Evolutionary conservation across 37 sponge, comb jelly and placozoan genomes (phyloP).

Genomic region (Diacarnus erythraeanus): DNA sequence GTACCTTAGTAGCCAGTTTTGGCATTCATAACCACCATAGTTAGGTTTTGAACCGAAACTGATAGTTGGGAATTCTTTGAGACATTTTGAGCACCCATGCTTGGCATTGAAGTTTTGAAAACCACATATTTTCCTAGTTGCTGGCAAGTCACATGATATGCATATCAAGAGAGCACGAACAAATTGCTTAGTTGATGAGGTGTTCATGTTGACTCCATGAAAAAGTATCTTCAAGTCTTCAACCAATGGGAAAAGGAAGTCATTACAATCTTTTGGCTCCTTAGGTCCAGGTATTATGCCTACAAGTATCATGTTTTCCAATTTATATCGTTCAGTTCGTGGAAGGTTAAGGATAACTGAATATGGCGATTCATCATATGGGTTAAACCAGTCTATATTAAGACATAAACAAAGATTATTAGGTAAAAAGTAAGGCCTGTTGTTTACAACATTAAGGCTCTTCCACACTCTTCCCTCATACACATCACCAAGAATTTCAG

Average conservation of each 20-base stretch:
- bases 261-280: constrained; percentile 37
- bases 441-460: background rate
- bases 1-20: constrained; percentile 24
- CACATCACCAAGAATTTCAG: background rate
- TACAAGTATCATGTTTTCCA: constrained; percentile 45
- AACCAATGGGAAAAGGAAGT: constrained; percentile 35
- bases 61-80: constrained; percentile 26
- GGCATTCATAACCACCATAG: constrained; percentile 44
- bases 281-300: constrained; percentile 53
- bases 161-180: constrained; percentile 24
- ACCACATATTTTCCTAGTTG: constrained; percentile 39
- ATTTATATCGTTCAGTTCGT: constrained; percentile 6
- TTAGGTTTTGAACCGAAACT: constrained; percentile 21
- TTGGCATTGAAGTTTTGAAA: constrained; percentile 37
- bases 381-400: constrained; percentile 13
- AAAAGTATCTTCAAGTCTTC: constrained; percentile 22
- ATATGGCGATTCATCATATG: constrained; percentile 13
- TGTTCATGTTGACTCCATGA: constrained; percentile 5
- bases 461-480: constrained; percentile 8
- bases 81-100: constrained; percentile 54
- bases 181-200: background rate
- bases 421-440: background rate
- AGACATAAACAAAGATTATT: constrained; percentile 12
- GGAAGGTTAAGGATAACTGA: constrained; percentile 54
- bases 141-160: constrained; percentile 50